Evolutionary conservation across 2,797 vertebrate species (phyloP).

Genomic region (Masticophis lateralis): DNA sequence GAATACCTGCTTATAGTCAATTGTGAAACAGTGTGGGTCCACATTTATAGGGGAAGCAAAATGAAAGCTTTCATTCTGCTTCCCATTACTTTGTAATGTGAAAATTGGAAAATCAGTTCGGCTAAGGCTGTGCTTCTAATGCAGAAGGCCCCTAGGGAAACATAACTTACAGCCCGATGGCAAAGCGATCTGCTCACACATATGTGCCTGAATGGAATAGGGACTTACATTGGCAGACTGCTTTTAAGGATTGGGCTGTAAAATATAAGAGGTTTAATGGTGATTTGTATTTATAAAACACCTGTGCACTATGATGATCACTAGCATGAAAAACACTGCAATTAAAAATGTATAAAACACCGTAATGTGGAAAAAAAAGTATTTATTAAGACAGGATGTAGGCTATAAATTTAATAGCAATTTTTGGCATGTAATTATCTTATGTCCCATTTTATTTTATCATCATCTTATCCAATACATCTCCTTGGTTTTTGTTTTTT

Average conservation of each 20-base stretch:
- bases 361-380: neutral
- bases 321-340: neutral
- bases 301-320: slow-evolving; percentile 16
- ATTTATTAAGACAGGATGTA: slow-evolving; percentile 6
- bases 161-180: slow-evolving; percentile 27
- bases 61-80: slow-evolving; percentile 17
- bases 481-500: neutral
- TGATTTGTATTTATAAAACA: slow-evolving; percentile 23
- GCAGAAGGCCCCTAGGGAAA: slow-evolving; percentile 14
- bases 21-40: slow-evolving; percentile 37
- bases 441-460: neutral
- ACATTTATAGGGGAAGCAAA: slow-evolving; percentile 29
- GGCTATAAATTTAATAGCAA: slow-evolving; percentile 11
- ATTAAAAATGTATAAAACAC: slow-evolving; percentile 20
- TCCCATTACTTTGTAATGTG: slow-evolving; percentile 32
- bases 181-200: slow-evolving; percentile 33
- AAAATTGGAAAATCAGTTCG: slow-evolving; percentile 26
- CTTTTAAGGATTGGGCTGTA: slow-evolving; percentile 35
- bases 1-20: slow-evolving; percentile 41
- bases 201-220: slow-evolving; percentile 22
- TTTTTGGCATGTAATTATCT: neutral
- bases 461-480: neutral
- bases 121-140: neutral
- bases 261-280: slow-evolving; percentile 31
- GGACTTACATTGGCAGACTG: slow-evolving; percentile 22